Percentiles rank a stretch among this genome's conserved stretches.
These are phyloP conservation scores for Heliopora coerulea DNA, from an alignment of 92 coral and sea anemone genomes.

Conservation along the genomic window DNA sequence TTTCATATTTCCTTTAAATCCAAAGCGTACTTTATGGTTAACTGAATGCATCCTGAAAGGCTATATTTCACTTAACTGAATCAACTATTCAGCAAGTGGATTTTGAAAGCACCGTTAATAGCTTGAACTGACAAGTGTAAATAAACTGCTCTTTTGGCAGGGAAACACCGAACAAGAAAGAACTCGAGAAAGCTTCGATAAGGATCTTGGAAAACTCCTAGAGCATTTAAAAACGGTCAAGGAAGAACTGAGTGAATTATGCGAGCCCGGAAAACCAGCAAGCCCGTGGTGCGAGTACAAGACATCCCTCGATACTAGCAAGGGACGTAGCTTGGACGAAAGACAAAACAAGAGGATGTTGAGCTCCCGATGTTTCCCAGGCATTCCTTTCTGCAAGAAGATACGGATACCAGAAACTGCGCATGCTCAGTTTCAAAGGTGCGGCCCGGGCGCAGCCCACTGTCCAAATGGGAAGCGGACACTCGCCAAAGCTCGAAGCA, in stretches of 20 bases:
- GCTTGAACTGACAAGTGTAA: too few relatives aligned
- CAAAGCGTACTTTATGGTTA: too few relatives aligned
- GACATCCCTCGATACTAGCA: background rate
- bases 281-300: conserved; percentile 22
- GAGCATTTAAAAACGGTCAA: background rate
- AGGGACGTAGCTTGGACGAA: background rate
- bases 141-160: too few relatives aligned
- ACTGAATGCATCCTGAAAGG: too few relatives aligned
- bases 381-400: background rate
- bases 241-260: background rate
- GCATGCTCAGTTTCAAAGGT: background rate
- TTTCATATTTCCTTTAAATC: too few relatives aligned
- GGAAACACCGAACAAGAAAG: background rate
- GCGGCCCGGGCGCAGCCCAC: conserved; percentile 21
- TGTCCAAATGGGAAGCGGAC: conserved; percentile 17
- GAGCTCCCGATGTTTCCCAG: background rate
- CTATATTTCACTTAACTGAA: too few relatives aligned
- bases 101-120: too few relatives aligned
- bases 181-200: too few relatives aligned
- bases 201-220: background rate
- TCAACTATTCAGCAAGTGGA: too few relatives aligned
- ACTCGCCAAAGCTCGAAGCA: background rate
- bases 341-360: background rate
- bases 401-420: too few relatives aligned
- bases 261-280: conserved; percentile 7